Evolutionary conservation across 1,140 invertebrate genomes (phyloP).

Genomic region (Apis laboriosa): DNA sequence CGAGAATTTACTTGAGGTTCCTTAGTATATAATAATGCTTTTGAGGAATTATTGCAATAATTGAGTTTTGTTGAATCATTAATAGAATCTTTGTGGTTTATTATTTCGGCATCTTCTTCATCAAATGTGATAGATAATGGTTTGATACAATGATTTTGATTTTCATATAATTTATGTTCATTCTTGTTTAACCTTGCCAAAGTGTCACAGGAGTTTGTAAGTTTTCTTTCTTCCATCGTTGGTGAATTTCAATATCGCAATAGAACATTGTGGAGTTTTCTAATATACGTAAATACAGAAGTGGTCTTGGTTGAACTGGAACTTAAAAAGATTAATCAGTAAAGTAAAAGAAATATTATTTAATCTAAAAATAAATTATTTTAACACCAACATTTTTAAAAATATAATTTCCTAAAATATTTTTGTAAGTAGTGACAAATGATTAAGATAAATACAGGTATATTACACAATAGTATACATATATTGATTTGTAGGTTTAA

Average conservation of each 20-base stretch:
- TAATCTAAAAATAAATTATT: not conserved
- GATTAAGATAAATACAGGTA: not conserved
- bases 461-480: constrained; percentile 11
- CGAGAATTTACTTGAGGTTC: constrained; percentile 44
- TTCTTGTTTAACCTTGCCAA: constrained; percentile 49
- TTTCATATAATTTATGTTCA: constrained; percentile 45
- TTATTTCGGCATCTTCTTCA: constrained; percentile 17
- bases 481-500: constrained; percentile 7
- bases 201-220: constrained; percentile 50
- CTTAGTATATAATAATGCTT: constrained; percentile 31
- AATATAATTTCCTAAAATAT: not conserved
- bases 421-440: not conserved
- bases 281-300: constrained; percentile 68
- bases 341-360: too few relatives aligned
- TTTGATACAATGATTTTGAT: constrained; percentile 49
- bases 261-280: constrained; percentile 63
- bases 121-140: constrained; percentile 51
- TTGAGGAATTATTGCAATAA: constrained; percentile 11
- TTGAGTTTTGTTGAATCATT: constrained; percentile 33
- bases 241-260: constrained; percentile 64
- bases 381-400: not conserved
- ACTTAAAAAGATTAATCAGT: constrained; percentile 28
- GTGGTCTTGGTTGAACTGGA: constrained; percentile 64
- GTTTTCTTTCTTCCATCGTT: constrained; percentile 59
- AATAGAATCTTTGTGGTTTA: constrained; percentile 29